Conservation (phyloP, 2,888 invertebrate species). For the Meta bourneti region DNA sequence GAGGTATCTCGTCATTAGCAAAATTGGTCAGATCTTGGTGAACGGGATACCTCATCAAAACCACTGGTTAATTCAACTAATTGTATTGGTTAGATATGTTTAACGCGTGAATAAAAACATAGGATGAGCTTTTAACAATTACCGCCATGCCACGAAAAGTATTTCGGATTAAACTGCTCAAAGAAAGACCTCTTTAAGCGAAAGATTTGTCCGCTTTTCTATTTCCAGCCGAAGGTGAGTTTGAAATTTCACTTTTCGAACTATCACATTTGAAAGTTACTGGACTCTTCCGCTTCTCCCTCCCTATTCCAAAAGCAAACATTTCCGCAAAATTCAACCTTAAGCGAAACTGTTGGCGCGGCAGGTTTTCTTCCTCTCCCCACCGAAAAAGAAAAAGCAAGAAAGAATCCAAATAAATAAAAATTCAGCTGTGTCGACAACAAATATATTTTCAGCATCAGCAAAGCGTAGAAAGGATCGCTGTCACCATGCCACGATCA, state of each 20-base stretch:
- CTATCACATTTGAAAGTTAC: slow-evolving; percentile 28
- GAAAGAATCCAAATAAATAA: slow-evolving; percentile 2
- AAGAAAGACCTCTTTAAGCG: not conserved
- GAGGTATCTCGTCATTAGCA: no score
- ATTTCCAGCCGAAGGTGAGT: not conserved
- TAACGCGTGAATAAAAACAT: no score
- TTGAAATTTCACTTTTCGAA: slow-evolving; percentile 6
- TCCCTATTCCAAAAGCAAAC: slow-evolving; percentile 26
- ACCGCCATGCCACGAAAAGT: not conserved
- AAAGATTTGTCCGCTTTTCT: not conserved
- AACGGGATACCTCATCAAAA: no score
- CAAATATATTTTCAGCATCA: slow-evolving; percentile 69
- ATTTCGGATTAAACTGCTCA: not conserved
- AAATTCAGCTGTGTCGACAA: slow-evolving; percentile 70
- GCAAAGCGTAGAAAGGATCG: slow-evolving; percentile 47
- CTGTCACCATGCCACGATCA: slow-evolving; percentile 29
- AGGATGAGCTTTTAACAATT: not conserved
- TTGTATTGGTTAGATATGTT: no score
- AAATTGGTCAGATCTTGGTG: no score
- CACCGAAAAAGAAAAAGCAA: not conserved
- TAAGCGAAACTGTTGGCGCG: slow-evolving; percentile 42
- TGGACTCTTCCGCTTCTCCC: not conserved
- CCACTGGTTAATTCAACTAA: no score
- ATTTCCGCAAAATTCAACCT: slow-evolving; percentile 43
- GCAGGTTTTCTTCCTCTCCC: slow-evolving; percentile 3